Base-by-base conservation (phyloP, 2,888 invertebrate species). In the Eledona agricola region DNA sequence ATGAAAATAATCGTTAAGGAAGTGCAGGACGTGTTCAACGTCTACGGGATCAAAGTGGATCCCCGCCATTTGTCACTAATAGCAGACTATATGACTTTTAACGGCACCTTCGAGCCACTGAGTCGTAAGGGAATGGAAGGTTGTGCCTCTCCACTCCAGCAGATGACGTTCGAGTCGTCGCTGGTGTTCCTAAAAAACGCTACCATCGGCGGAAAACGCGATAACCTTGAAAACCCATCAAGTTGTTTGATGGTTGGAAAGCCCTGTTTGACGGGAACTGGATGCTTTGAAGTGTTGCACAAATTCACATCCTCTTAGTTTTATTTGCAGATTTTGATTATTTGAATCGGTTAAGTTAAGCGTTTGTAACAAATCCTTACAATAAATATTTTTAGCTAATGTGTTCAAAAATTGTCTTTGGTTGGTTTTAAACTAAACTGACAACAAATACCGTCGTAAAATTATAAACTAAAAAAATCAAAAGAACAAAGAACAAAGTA, bases 71-170 rank as follows among this genome's bases (percentile, higher is more conserved):
- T 99, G 67, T 85, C 88, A 0, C 79, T 99, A 2, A 85, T 98
- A 40, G 93, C 98, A 0, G 98, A 99, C 78, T 98, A 97, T 73
- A 98, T 99, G 98, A 99, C 97, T 0, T 94, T 87, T 65, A 90
- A 91, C 67, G 99, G 99, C 0, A 79, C 81, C 1, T 96, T 91
- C 70, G 88, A 89, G 67, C 91, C 98, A 0, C 85, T 98, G 76
- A 98, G 91, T 72, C 82, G 99, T 12, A 86, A 84, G 64, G 94
- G 96, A 4, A 93, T 99, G 86, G 89, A 89, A 63, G 84, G 86
- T 34, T 90, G 89, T n/a, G 82, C 93, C 0, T 98, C 98, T 0
- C 95, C 97, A 0, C 76, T 99, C 9, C 99, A 98, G 74, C 96
- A 97, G 77, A 98, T 99, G 92, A 94, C 93, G 1, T 99, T 97